Evolutionary conservation across 2,113 vertebrate genomes (phyloP), one percentile per base, ranked within the genome.

Genomic region (Sigmodon hispidus): DNA sequence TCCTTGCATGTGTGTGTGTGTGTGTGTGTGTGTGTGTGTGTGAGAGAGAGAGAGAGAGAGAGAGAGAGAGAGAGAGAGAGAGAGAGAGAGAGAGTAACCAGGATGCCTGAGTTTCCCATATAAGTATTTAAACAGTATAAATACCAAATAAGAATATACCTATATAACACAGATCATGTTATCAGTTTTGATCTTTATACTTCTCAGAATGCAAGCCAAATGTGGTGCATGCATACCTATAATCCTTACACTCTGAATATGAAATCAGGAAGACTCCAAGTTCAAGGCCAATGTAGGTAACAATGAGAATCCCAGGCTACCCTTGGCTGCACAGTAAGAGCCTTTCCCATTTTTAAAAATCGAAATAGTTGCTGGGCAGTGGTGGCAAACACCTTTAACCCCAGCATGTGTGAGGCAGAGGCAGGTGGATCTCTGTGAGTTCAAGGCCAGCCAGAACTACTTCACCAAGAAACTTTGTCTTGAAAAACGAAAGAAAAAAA

Each of bases 61-160:
- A n/a, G n/a, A n/a, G n/a, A n/a, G n/a, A n/a, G n/a, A n/a, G n/a
- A n/a, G n/a, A n/a, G n/a, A n/a, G n/a, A n/a, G n/a, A n/a, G n/a
- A n/a, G n/a, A n/a, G n/a, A n/a, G n/a, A n/a, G n/a, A n/a, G n/a
- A n/a, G n/a, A n/a, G n/a, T n/a, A n/a, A 92, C 40, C 31, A 83
- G 36, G 94, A 93, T 85, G 26, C 72, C 81, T 91, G 50, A 57
- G 9, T 34, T 65, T 2, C 48, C 1, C 1, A 10, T 45, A 22
- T 24, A 70, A 63, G 34, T 92, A 93, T 89, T 89, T 70, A 94
- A 45, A 87, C 3, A 65, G 34, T 40, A 61, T 87, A 85, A 96
- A 45, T 90, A 55, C 10, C 72, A 19, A 13, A 79, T 85, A 48
- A 87, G 91, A 92, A 76, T 50, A 73, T 61, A 52, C 73, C 48